Evolutionary conservation across 2,113 vertebrate genomes (phyloP).

Genomic region (Cynopterus brachyotis): DNA sequence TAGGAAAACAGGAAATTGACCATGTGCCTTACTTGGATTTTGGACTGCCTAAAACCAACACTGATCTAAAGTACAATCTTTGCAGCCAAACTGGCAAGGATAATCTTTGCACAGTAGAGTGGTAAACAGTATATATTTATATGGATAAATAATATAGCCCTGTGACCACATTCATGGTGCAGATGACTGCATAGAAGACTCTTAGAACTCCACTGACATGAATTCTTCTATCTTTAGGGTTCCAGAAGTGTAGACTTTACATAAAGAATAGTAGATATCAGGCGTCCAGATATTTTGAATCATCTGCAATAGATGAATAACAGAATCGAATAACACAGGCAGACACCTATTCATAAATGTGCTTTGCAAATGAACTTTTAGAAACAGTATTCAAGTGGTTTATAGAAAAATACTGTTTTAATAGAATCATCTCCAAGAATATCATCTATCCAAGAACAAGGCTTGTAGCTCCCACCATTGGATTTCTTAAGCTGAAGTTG

Average conservation of each 20-base stretch:
- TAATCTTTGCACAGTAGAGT: background rate
- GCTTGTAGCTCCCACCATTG: background rate
- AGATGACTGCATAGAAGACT: background rate
- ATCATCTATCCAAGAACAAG: background rate
- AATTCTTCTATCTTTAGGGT: background rate
- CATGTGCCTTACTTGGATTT: background rate
- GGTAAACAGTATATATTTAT: background rate
- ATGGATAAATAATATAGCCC: background rate
- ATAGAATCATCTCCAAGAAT: background rate
- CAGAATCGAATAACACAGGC: background rate
- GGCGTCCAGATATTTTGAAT: background rate
- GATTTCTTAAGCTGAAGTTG: background rate
- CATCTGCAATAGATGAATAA: background rate
- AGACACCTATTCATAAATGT: background rate
- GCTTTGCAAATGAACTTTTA: background rate
- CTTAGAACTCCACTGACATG: background rate
- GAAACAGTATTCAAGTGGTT: background rate
- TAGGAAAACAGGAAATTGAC: slow-evolving; percentile 62
- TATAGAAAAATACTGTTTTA: slow-evolving; percentile 35
- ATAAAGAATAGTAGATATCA: background rate
- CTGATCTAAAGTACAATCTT: slow-evolving; percentile 22
- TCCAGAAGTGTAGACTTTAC: background rate
- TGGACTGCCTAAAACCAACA: background rate
- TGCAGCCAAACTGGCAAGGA: background rate
- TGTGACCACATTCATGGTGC: background rate